These are phyloP conservation scores for Tupaia tana DNA, from an alignment of 2,113 vertebrate species.

Conservation along the genomic window DNA sequence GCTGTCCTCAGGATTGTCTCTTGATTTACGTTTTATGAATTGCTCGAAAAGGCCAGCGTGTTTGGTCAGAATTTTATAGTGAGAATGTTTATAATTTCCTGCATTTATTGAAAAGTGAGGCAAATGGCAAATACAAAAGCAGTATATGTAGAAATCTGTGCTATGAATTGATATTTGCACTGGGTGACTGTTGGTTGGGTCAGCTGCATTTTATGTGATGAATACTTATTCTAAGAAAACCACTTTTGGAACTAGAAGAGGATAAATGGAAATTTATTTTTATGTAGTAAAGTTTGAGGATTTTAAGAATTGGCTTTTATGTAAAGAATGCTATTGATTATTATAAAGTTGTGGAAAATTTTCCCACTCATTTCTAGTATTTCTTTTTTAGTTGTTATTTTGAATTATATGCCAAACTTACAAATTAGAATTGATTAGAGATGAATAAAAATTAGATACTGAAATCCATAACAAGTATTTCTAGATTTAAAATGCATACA, in stretches of 20 bases:
- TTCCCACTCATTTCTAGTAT: conserved; percentile 14
- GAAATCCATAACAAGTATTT: conserved; percentile 30
- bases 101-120: conserved; percentile 54
- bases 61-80: conserved; percentile 59
- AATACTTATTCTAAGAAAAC: conserved; percentile 57
- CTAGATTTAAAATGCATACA: background rate
- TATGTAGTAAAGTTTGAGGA: conserved; percentile 67
- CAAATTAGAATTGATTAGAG: conserved; percentile 53
- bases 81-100: conserved; percentile 22
- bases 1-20: conserved; percentile 25
- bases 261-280: conserved; percentile 70
- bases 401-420: conserved; percentile 39
- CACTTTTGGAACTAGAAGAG: conserved; percentile 64
- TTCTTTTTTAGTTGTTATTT: conserved; percentile 61
- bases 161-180: conserved; percentile 39
- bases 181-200: conserved; percentile 50
- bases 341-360: conserved; percentile 57
- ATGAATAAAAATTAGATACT: conserved; percentile 58
- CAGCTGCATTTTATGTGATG: conserved; percentile 55
- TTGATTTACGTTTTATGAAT: conserved; percentile 49
- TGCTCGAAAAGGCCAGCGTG: conserved; percentile 56
- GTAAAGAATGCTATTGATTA: conserved; percentile 53
- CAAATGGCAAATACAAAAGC: conserved; percentile 27
- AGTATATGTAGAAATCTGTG: conserved; percentile 11
- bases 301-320: conserved; percentile 64